Percentiles rank a stretch among this genome's conserved stretches.
phyloP scores from a whole-genome alignment of 2,113 vertebrate genomes.

The Rhipidura dahli region DNA sequence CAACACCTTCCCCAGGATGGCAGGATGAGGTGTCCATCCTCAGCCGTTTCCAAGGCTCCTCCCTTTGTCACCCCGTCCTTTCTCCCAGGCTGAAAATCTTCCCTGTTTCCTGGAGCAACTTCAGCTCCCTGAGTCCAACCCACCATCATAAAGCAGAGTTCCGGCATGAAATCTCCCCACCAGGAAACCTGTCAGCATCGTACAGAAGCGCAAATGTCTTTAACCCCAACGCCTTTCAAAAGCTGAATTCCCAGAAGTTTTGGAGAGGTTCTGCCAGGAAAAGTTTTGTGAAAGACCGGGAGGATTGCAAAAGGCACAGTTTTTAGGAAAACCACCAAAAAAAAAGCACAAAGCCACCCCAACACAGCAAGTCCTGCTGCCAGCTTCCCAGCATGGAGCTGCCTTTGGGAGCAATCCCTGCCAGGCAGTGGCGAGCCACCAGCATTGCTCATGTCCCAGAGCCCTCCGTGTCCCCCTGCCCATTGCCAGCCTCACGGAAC shows the following conservation, averaged over 20 bases:
- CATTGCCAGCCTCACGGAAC: fast-evolving
- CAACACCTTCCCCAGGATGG: background rate
- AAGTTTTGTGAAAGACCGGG: background rate
- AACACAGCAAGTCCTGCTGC: background rate
- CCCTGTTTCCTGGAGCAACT: background rate
- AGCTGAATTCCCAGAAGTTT: slow-evolving; percentile 3
- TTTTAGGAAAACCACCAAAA: slow-evolving; percentile 17
- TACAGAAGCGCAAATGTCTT: background rate
- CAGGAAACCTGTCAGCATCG: background rate
- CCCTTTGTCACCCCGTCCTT: background rate
- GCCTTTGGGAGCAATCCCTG: background rate
- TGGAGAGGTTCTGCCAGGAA: background rate
- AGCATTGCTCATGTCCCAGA: background rate
- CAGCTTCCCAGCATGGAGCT: background rate
- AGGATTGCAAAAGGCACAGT: background rate
- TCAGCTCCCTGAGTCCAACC: background rate
- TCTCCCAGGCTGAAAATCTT: background rate
- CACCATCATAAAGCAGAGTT: background rate
- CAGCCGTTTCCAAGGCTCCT: fast-evolving
- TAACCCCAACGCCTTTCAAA: background rate
- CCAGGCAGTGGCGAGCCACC: background rate
- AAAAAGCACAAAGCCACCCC: background rate
- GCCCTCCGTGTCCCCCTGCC: background rate
- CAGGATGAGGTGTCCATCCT: background rate
- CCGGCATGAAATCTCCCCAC: background rate